These are phyloP conservation scores for Drosophila albomicans DNA, from an alignment of 1,140 invertebrate species.

Conservation along the genomic window DNA sequence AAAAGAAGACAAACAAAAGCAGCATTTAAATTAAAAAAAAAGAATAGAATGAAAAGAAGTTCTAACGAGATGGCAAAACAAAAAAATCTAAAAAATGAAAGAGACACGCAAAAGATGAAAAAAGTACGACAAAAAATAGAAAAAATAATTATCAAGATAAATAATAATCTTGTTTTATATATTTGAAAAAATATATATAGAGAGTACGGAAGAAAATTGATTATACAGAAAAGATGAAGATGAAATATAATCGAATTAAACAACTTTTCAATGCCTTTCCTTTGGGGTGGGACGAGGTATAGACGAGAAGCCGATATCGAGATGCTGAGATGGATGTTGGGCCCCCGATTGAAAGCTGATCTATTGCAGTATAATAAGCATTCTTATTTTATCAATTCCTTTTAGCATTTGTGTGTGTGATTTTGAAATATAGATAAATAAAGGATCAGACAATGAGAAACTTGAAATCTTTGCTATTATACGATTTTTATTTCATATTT, in stretches of 20 bases:
- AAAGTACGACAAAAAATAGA: slow-evolving; percentile 64
- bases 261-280: slow-evolving; percentile 72
- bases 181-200: slow-evolving; percentile 70
- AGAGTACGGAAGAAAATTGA: slow-evolving; percentile 68
- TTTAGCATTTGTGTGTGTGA: slow-evolving; percentile 7
- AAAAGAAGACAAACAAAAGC: slow-evolving; percentile 58
- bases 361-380: slow-evolving; percentile 22
- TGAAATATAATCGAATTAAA: slow-evolving; percentile 80
- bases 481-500: slow-evolving; percentile 75
- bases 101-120: slow-evolving; percentile 65
- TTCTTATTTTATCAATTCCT: slow-evolving; percentile 21
- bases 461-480: slow-evolving; percentile 72
- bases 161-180: slow-evolving; percentile 62
- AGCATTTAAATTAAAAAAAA: slow-evolving; percentile 49
- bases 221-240: slow-evolving; percentile 68
- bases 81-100: slow-evolving; percentile 54
- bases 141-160: slow-evolving; percentile 50
- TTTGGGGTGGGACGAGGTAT: slow-evolving; percentile 73
- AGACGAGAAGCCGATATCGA: background rate
- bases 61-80: slow-evolving; percentile 65
- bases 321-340: background rate
- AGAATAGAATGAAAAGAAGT: slow-evolving; percentile 38
- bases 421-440: slow-evolving; percentile 11
- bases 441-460: slow-evolving; percentile 26
- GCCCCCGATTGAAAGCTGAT: background rate